Conservation (phyloP, 2,113 vertebrate genomes). For the Atherinomorus stipes region DNA sequence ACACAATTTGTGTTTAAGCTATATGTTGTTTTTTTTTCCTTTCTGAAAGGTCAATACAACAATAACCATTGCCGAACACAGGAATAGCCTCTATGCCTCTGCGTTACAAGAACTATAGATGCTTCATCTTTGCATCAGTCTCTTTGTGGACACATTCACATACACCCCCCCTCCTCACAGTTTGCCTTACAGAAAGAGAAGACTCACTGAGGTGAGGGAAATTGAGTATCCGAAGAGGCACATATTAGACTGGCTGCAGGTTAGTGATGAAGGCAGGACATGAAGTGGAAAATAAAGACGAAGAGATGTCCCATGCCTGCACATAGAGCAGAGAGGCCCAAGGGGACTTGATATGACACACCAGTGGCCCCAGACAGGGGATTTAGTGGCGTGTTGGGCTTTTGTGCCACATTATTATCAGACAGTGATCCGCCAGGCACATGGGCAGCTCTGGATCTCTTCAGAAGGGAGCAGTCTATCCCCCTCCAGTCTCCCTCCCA, state of each 20-base stretch:
- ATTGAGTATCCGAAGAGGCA: slow-evolving; percentile 54
- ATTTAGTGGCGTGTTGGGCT: slow-evolving; percentile 71
- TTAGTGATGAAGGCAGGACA: slow-evolving; percentile 60
- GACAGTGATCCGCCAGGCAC: slow-evolving; percentile 70
- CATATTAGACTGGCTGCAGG: slow-evolving; percentile 63
- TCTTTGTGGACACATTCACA: slow-evolving; percentile 12
- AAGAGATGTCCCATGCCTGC: slow-evolving; percentile 56
- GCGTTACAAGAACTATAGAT: not conserved
- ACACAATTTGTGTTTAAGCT: not conserved
- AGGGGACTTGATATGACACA: slow-evolving; percentile 71
- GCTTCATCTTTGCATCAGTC: not conserved
- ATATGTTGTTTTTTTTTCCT: too few relatives aligned
- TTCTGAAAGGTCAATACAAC: slow-evolving; percentile 4
- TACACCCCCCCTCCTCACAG: slow-evolving; percentile 25
- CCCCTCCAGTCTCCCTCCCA: slow-evolving; percentile 58
- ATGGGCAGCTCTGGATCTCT: slow-evolving; percentile 65
- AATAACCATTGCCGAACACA: slow-evolving; percentile 12
- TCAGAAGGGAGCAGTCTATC: slow-evolving; percentile 62
- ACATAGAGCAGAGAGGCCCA: slow-evolving; percentile 48
- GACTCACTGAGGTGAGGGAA: slow-evolving; percentile 52
- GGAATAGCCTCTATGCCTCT: not conserved
- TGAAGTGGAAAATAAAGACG: slow-evolving; percentile 62
- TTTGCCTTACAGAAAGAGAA: slow-evolving; percentile 41
- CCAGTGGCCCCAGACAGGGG: slow-evolving; percentile 60
- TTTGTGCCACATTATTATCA: slow-evolving; percentile 78